Base-by-base conservation (phyloP, 2,888 invertebrate genomes). In the Synanthedon tipuliformis region DNA sequence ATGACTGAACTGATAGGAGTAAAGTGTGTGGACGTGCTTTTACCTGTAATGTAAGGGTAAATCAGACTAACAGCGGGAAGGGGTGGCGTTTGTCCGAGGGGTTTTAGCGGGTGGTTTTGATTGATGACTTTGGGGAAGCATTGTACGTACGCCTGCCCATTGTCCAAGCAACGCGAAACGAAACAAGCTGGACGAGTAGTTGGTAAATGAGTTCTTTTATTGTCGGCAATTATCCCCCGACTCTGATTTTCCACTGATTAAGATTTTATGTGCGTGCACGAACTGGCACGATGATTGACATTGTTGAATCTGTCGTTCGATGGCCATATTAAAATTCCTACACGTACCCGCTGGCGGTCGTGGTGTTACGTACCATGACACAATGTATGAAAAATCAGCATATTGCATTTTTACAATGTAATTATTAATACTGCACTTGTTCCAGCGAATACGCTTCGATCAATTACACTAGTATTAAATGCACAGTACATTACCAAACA, bases 121-220 rank as follows among this genome's bases (percentile, higher is more conserved):
- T 82, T 81, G 82, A 83, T 82, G 82, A 79, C 69, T 71, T 64
- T 69, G 71, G 70, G 75, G 71, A 66, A 63, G 73, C 68, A 73
- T 77, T 77, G 77, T 76, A 70, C 71, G 73, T 72, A 69, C 71
- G 64, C 66, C 69, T 68, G 71, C 70, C 77, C 73, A 81, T 82
- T 84, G 83, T 84, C 80, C 79, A 66, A 73, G 67, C 66, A 70
- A 68, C 73, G 71, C 66, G 73, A 71, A 77, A 73, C 76, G 79
- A 81, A 82, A 81, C 81, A 78, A 82, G 69, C 72, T 73, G 73
- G 23, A 11, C 34, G 40, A 50, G 13, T 34, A 15, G 34, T 62
- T 64, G 66, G 65, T 64, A 73, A 77, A 74, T 72, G 73, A 75
- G 75, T 67, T 71, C 73, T 70, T 76, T 75, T 72, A 74, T 72